These are phyloP conservation scores for Chaenocephalus aceratus DNA, from an alignment of 2,113 vertebrate genomes.

Conservation along the genomic window DNA sequence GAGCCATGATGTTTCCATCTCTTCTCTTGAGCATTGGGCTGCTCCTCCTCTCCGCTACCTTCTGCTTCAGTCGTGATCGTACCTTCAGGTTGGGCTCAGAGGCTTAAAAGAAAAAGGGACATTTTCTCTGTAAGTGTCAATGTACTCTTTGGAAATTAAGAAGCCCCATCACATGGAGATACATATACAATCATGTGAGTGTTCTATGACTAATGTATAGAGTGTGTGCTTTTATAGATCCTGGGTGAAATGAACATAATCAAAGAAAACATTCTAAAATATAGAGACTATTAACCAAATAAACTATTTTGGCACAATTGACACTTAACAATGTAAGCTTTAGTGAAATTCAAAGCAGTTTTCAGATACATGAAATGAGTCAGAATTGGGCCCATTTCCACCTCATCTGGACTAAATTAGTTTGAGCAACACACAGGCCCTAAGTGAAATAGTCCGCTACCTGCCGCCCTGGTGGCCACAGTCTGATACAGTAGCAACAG, in stretches of 20 bases:
- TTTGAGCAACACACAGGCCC: constrained; percentile 72
- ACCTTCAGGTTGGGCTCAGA: constrained; percentile 99
- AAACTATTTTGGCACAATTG: constrained; percentile 37
- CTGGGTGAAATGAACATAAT: constrained; percentile 20
- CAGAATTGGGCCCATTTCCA: constrained; percentile 75
- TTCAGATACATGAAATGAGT: constrained; percentile 75
- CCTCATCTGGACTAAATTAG: constrained; percentile 85
- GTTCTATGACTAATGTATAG: neutral
- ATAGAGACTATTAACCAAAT: constrained; percentile 41
- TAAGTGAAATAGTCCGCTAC: constrained; percentile 81
- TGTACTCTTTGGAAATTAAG: neutral
- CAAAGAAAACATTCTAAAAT: constrained; percentile 40
- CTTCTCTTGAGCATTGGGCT: constrained; percentile 96
- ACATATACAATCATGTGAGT: constrained; percentile 4
- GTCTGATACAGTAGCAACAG: constrained; percentile 84
- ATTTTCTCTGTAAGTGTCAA: constrained; percentile 18
- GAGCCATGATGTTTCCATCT: constrained; percentile 91
- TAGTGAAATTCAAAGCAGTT: constrained; percentile 56
- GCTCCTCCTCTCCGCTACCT: constrained; percentile 97
- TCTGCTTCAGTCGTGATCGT: constrained; percentile 98
- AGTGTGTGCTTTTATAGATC: constrained; percentile 24
- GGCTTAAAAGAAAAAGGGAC: constrained; percentile 84
- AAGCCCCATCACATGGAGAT: neutral
- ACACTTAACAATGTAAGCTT: constrained; percentile 56
- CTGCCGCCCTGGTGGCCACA: constrained; percentile 81